Conservation (phyloP, 2,888 invertebrate species). For the Dioctria rufipes region DNA sequence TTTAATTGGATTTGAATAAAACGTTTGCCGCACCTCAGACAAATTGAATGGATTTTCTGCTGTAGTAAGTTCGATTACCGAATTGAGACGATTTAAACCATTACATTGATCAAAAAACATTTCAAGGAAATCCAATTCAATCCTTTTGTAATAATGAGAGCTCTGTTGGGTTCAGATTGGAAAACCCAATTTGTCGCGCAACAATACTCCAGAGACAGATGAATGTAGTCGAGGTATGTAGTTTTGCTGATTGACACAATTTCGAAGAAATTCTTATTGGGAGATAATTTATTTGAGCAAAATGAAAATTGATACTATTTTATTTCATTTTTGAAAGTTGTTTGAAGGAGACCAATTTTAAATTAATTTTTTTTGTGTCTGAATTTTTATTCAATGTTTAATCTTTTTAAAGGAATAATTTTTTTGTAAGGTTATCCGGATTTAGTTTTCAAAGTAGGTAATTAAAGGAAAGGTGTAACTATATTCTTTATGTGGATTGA, state of each 20-base stretch:
- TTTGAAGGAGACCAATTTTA: too few relatives aligned
- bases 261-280: slow-evolving; percentile 13
- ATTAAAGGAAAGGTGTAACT: too few relatives aligned
- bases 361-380: too few relatives aligned
- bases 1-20: slow-evolving; percentile 50
- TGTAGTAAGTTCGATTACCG: background rate
- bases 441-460: too few relatives aligned
- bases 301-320: slow-evolving; percentile 33
- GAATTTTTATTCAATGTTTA: too few relatives aligned
- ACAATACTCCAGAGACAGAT: background rate
- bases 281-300: slow-evolving; percentile 33
- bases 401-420: too few relatives aligned
- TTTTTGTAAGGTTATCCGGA: too few relatives aligned
- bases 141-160: slow-evolving; percentile 16
- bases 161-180: slow-evolving; percentile 1
- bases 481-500: too few relatives aligned
- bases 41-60: slow-evolving; percentile 35
- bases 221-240: background rate
- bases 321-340: background rate
- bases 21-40: slow-evolving; percentile 33
- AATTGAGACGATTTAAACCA: slow-evolving; percentile 35
- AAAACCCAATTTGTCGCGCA: slow-evolving; percentile 4
- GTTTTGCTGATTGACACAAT: background rate
- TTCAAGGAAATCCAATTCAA: slow-evolving; percentile 42
- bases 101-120: slow-evolving; percentile 40